These are phyloP conservation scores for Morpho helenor DNA, from an alignment of 2,888 invertebrate genomes.

Conservation along the genomic window DNA sequence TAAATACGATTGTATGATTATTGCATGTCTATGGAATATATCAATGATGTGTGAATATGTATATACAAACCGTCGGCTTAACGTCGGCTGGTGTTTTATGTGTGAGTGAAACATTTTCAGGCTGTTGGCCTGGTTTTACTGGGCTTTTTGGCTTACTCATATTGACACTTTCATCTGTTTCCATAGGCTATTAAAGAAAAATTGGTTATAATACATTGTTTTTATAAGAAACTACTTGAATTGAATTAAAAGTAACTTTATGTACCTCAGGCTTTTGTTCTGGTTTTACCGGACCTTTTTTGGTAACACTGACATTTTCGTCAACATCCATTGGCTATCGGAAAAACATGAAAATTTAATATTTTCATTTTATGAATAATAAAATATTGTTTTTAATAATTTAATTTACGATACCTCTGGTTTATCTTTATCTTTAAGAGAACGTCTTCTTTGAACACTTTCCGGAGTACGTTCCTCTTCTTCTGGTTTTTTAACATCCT, in stretches of 20 bases:
- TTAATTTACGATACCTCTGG: constrained; percentile 18
- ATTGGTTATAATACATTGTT: background rate
- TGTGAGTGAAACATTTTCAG: constrained; percentile 69
- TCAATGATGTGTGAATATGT: background rate
- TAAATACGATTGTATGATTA: constrained; percentile 31
- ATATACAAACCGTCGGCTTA: constrained; percentile 66
- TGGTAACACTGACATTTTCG: constrained; percentile 7
- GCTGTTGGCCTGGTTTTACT: constrained; percentile 59
- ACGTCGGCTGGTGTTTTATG: constrained; percentile 72
- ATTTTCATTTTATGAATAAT: constrained; percentile 15
- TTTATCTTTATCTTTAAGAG: constrained; percentile 67
- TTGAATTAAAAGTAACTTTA: background rate
- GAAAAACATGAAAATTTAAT: constrained; percentile 16
- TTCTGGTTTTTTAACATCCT: constrained; percentile 36
- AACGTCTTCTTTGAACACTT: constrained; percentile 61
- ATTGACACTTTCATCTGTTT: constrained; percentile 69
- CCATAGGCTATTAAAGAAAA: constrained; percentile 53
- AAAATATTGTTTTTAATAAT: background rate
- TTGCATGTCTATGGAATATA: background rate
- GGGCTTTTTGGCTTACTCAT: constrained; percentile 61
- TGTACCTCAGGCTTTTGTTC: constrained; percentile 20
- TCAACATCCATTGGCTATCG: constrained; percentile 57
- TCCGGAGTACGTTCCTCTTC: constrained; percentile 44
- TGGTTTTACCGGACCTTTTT: constrained; percentile 2
- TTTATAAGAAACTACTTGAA: background rate